Evolutionary conservation across 2,888 invertebrate genomes (phyloP).

Genomic region (Eugnorisma glareosa): DNA sequence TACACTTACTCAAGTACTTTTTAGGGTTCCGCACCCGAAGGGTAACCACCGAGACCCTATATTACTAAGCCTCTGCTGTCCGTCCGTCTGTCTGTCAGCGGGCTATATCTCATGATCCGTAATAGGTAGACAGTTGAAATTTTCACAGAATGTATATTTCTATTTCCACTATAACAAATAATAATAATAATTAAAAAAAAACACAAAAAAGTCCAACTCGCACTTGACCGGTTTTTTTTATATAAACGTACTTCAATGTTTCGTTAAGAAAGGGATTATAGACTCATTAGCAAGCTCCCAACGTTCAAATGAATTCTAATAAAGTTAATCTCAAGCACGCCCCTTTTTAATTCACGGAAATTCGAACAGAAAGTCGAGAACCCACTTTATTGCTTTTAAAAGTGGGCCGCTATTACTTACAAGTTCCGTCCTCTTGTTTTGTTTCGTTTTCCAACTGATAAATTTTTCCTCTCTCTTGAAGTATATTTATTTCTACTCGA

Average conservation of each 20-base stretch:
- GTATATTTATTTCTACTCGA: constrained; percentile 53
- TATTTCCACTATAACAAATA: no score
- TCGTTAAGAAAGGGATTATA: constrained; percentile 75
- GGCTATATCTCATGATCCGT: no score
- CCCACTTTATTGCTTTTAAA: constrained; percentile 75
- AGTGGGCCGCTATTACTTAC: constrained; percentile 69
- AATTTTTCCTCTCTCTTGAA: constrained; percentile 32
- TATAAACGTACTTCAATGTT: constrained; percentile 30
- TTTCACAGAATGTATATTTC: no score
- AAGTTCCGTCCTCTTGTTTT: constrained; percentile 51
- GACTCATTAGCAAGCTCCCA: constrained; percentile 81
- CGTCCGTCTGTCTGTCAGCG: no score
- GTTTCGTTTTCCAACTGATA: constrained; percentile 54
- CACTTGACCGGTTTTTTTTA: constrained; percentile 8
- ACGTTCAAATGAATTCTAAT: constrained; percentile 86
- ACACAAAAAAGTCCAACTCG: no score
- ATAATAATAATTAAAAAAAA: no score
- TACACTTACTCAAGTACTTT: constrained; percentile 25
- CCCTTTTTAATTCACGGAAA: constrained; percentile 79
- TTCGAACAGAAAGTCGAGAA: constrained; percentile 70
- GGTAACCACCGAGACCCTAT: no score
- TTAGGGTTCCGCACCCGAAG: no score
- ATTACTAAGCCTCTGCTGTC: no score
- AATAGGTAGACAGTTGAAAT: no score
- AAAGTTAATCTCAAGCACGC: constrained; percentile 82